These are phyloP conservation scores for Lasaia peninsularis DNA, from an alignment of 1,140 invertebrate species.

Conservation along the genomic window DNA sequence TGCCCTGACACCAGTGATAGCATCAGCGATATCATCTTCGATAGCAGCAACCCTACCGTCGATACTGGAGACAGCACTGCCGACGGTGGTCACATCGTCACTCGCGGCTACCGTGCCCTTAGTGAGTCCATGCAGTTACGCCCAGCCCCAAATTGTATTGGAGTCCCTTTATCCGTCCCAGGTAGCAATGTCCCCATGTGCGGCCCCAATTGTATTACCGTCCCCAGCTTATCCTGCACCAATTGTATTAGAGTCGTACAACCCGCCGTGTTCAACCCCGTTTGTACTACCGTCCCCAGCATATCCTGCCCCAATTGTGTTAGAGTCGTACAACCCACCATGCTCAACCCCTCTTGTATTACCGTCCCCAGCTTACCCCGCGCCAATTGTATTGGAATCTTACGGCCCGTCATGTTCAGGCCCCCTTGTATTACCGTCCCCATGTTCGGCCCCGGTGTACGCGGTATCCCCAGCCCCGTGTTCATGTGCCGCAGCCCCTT, in stretches of 20 bases:
- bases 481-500: neutral
- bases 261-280: neutral
- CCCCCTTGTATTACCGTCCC: neutral
- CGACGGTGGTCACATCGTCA: constrained; percentile 15
- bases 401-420: neutral
- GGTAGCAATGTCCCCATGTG: neutral
- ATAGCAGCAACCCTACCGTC: constrained; percentile 6
- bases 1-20: constrained; percentile 36
- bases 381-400: neutral
- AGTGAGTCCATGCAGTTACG: neutral
- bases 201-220: neutral
- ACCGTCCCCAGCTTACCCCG: neutral
- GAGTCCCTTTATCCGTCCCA: neutral
- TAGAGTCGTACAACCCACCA: neutral
- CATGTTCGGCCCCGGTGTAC: neutral
- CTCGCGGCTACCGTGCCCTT: constrained; percentile 7
- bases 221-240: neutral
- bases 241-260: neutral
- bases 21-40: constrained; percentile 12
- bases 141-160: neutral
- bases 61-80: constrained; percentile 12
- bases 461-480: constrained; percentile 8
- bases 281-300: neutral
- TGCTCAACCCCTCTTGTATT: neutral
- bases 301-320: neutral